Evolutionary conservation across 2,113 vertebrate genomes (phyloP).

Genomic region (Sula dactylatra): DNA sequence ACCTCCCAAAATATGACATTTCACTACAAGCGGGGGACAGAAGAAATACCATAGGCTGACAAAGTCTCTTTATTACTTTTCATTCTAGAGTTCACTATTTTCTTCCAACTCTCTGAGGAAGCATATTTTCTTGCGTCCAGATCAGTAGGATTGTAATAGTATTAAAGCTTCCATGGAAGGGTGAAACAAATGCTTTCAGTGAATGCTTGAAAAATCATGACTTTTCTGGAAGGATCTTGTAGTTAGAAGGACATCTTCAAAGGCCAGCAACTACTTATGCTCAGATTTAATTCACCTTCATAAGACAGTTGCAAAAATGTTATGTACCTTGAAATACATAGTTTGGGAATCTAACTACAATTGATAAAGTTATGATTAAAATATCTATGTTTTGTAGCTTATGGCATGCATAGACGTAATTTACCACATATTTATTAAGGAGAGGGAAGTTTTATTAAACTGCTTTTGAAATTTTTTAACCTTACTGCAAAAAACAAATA

Average conservation of each 20-base stretch:
- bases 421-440: not conserved
- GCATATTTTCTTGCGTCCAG: not conserved
- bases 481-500: not conserved
- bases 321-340: not conserved
- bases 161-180: not conserved
- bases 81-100: not conserved
- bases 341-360: not conserved
- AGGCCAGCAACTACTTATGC: not conserved
- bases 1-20: not conserved
- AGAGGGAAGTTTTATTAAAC: not conserved
- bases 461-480: not conserved
- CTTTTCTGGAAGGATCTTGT: not conserved
- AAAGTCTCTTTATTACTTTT: slow-evolving; percentile 18
- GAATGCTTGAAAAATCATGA: not conserved
- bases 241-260: not conserved
- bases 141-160: not conserved
- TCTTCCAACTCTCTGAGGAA: slow-evolving; percentile 1
- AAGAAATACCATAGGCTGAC: not conserved
- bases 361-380: not conserved
- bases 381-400: not conserved
- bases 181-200: not conserved
- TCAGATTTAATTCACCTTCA: not conserved
- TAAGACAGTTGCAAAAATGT: not conserved
- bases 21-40: not conserved
- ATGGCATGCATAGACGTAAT: not conserved